Evolutionary conservation across 2,113 vertebrate genomes (phyloP).

Genomic region (Chauna torquata): DNA sequence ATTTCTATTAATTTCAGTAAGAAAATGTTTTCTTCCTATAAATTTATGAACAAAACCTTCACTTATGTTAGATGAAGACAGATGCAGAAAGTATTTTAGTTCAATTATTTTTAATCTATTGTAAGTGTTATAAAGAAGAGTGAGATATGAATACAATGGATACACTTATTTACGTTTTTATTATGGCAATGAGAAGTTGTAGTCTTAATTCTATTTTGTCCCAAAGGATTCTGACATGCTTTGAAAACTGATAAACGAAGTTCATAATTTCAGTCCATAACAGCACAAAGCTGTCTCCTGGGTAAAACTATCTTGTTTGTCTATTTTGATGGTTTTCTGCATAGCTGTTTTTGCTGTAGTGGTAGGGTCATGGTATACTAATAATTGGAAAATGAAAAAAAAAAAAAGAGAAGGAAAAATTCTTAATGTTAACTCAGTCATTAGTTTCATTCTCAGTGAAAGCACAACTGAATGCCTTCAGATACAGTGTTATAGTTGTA

Average conservation of each 20-base stretch:
- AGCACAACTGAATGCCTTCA: neutral
- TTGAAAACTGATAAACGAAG: neutral
- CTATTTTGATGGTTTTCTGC: neutral
- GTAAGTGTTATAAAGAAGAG: neutral
- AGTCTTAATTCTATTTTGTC: neutral
- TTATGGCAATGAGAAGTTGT: neutral
- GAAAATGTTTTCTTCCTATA: neutral
- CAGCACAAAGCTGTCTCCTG: neutral
- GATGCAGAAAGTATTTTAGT: neutral
- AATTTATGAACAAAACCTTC: neutral
- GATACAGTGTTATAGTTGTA: neutral
- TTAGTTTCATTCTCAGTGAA: neutral
- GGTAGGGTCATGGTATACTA: neutral
- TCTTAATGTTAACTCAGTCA: neutral
- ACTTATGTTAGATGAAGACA: neutral
- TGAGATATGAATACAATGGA: neutral
- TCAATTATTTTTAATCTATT: neutral
- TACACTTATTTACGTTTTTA: rapidly evolving
- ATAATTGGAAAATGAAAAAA: neutral
- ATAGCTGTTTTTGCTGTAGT: neutral
- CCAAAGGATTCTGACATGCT: neutral
- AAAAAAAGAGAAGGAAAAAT: neutral
- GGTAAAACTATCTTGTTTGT: neutral
- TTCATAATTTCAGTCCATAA: neutral
- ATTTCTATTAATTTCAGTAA: neutral